A percentile compares a stretch with the other conserved stretches of the same genome.
These are phyloP conservation scores for Brotogeris chrysoptera DNA, from an alignment of 2,797 vertebrate species.

Conservation along the genomic window DNA sequence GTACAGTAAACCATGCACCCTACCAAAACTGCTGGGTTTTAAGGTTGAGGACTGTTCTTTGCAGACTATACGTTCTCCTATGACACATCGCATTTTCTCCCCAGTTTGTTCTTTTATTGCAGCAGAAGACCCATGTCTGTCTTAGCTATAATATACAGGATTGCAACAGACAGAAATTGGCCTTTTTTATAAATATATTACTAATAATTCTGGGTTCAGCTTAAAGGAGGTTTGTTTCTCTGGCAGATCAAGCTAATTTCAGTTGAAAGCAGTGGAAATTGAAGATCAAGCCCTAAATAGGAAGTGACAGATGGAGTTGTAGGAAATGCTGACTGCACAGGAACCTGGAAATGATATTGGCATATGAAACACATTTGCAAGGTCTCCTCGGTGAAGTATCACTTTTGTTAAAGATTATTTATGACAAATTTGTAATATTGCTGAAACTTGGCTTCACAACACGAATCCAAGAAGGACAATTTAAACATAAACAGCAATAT, in stretches of 20 bases:
- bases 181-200: background rate
- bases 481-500: background rate
- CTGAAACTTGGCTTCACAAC: background rate
- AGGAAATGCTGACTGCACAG: background rate
- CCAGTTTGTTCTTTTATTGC: background rate
- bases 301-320: background rate
- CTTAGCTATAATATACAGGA: background rate
- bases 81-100: background rate
- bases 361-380: background rate
- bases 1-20: background rate
- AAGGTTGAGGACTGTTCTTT: background rate
- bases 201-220: background rate
- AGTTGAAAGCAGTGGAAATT: background rate
- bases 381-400: background rate
- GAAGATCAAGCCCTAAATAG: background rate
- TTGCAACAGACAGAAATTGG: background rate
- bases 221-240: background rate
- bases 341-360: background rate
- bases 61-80: background rate
- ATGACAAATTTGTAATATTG: background rate
- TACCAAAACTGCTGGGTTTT: background rate
- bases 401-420: background rate
- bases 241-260: background rate
- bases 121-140: background rate
- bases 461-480: background rate